These are phyloP conservation scores for Athene cunicularia DNA, from an alignment of 2,113 vertebrate species.

Conservation along the genomic window DNA sequence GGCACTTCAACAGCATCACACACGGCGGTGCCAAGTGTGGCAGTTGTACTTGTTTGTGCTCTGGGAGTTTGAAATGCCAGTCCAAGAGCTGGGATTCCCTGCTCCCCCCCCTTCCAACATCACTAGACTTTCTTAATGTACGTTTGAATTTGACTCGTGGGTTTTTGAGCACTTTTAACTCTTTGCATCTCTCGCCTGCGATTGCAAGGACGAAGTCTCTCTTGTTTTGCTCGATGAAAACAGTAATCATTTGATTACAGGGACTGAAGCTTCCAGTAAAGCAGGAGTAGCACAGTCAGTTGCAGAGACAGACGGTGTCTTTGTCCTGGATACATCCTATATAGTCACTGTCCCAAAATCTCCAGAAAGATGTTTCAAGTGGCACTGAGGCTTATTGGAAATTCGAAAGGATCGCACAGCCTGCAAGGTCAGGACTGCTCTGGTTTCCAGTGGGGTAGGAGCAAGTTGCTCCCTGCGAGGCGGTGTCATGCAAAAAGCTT, in stretches of 20 bases:
- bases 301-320: background rate
- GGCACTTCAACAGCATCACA: background rate
- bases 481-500: background rate
- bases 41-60: background rate
- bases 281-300: background rate
- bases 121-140: background rate
- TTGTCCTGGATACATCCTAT: background rate
- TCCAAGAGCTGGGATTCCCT: background rate
- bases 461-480: background rate
- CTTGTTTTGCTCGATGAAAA: background rate
- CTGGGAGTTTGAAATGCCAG: background rate
- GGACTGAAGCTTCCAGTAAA: background rate
- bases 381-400: background rate
- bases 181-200: background rate
- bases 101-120: background rate
- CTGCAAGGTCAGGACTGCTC: accelerated
- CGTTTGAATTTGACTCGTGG: background rate
- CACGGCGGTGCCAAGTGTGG: accelerated
- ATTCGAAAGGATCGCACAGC: background rate
- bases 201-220: background rate
- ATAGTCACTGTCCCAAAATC: background rate
- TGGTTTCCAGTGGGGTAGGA: background rate
- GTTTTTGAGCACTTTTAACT: background rate
- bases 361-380: background rate
- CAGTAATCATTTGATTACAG: background rate